Evolutionary conservation across 2,113 vertebrate genomes (phyloP), one percentile per base, ranked within the genome.

Genomic region (Coptodon rendalli): DNA sequence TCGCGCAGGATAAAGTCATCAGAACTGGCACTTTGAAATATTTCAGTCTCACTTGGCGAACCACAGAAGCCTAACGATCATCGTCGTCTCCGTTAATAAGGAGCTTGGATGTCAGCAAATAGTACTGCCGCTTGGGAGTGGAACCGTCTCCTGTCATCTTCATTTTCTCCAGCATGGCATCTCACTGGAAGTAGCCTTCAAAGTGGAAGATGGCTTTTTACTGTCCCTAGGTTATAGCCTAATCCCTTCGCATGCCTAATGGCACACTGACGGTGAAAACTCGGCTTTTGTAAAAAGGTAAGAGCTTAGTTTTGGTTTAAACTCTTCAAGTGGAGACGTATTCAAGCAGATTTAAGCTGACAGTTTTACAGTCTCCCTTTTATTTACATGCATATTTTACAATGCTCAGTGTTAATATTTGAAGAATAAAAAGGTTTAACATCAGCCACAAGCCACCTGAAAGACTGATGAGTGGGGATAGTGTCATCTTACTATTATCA

Each of bases 271-370:
- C 81, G 31, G 87, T 50, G 66, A 80, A 82, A 83, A 56, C 48
- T 89, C 43, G 3, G 71, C 82, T 90, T 84, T 61, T 84, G 43
- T 87, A 57, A 91, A 68, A 93, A 95, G 94, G 95, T 95, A 93
- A 92, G 93, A 29, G 9, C 84, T 22, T 17, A 82, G 59, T 50
- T 66, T 19, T 27, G 34, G 34, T 86, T 48, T 82, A 34, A 87
- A 79, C 38, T 79, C 27, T 71, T n/a, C 24, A 57, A 81, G 54
- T 61, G 27, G 1, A 43, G 0, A 17, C 12, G 4, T 56, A 80
- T 63, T 29, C 45, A 78, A 82, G 24, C 36, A 71, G 40, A 83
- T 61, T 19, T 14, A 52, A 34, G 24, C 3, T 61, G 81, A 16
- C 84, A 73, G 22, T 45, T 14, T 27, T 11, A 11, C 22, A 48